phyloP scores from a whole-genome alignment of 2,797 vertebrate genomes.

The Labroides dimidiatus region DNA sequence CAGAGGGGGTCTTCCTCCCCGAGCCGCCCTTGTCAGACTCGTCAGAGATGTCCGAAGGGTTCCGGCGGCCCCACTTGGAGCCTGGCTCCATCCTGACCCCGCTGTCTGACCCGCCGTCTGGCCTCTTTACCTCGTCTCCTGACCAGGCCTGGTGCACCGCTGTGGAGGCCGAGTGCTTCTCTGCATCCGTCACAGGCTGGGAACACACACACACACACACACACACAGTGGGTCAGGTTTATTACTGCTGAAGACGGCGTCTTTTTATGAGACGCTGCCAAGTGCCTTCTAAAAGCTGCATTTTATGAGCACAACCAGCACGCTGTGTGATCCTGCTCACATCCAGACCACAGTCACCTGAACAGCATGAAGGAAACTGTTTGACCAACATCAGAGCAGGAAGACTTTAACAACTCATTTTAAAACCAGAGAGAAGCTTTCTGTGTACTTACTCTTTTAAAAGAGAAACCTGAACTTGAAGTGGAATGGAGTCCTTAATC shows the following conservation, averaged over 20 bases:
- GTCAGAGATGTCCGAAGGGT: slow-evolving; percentile 93
- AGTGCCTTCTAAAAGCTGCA: slow-evolving; percentile 27
- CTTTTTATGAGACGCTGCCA: slow-evolving; percentile 46
- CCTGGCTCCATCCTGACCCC: slow-evolving; percentile 90
- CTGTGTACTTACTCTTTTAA: background rate
- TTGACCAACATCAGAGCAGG: slow-evolving; percentile 3
- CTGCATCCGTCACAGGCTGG: slow-evolving; percentile 90
- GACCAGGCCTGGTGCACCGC: slow-evolving; percentile 88
- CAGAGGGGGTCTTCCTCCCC: slow-evolving; percentile 87
- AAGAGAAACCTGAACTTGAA: background rate
- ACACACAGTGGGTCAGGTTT: slow-evolving; percentile 40
- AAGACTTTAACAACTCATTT: background rate
- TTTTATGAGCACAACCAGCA: slow-evolving; percentile 43
- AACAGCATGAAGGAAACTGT: slow-evolving; percentile 5
- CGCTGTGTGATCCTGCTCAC: slow-evolving; percentile 22
- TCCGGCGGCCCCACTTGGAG: slow-evolving; percentile 90
- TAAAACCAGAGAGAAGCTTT: background rate
- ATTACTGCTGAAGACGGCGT: slow-evolving; percentile 43
- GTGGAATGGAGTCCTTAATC: background rate
- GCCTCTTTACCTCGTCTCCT: slow-evolving; percentile 90
- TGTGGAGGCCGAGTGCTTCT: slow-evolving; percentile 89
- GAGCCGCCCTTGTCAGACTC: slow-evolving; percentile 94
- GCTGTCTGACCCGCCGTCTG: slow-evolving; percentile 90
- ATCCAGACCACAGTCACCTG: slow-evolving; percentile 29
- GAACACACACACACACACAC: slow-evolving; percentile 36